A percentile compares a stretch with the other conserved stretches of the same genome.
phyloP scores from a whole-genome alignment of 2,888 invertebrate genomes.

The Microdon myrmicae region DNA sequence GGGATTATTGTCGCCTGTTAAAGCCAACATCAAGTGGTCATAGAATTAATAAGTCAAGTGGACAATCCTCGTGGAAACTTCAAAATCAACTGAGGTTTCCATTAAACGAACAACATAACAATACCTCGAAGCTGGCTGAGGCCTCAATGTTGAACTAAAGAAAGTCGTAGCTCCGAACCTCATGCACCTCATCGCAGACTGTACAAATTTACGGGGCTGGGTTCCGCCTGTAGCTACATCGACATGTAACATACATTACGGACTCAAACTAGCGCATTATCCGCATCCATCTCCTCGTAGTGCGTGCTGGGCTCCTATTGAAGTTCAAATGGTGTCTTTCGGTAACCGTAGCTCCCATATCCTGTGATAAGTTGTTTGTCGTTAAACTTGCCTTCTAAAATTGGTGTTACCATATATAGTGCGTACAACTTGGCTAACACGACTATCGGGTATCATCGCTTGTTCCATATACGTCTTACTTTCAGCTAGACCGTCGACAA shows the following conservation, averaged over 20 bases:
- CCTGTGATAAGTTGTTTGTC: conserved; percentile 13
- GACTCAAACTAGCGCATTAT: not conserved
- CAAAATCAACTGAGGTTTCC: conserved; percentile 57
- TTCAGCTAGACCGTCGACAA: too few species aligned
- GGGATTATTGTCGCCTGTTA: too few species aligned
- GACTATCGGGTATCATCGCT: conserved; percentile 25
- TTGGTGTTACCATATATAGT: conserved; percentile 54
- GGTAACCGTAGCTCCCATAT: conserved; percentile 11
- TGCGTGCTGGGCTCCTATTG: conserved; percentile 30
- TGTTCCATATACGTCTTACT: not conserved
- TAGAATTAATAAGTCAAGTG: conserved; percentile 24
- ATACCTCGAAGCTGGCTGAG: conserved; percentile 52
- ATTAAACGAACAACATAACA: conserved; percentile 54
- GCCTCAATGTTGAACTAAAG: conserved; percentile 10
- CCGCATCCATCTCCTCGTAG: conserved; percentile 15
- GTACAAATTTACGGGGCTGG: not conserved
- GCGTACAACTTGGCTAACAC: conserved; percentile 54
- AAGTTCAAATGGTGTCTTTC: conserved; percentile 26
- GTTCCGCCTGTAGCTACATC: not conserved
- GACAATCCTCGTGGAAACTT: conserved; percentile 55
- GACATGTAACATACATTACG: not conserved
- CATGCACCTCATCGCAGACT: conserved; percentile 18
- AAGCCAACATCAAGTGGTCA: too few species aligned
- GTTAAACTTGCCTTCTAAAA: conserved; percentile 20
- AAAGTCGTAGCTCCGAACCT: conserved; percentile 1